phyloP scores from a whole-genome alignment of 37 sponge, comb jelly and placozoan species.

The Spongilla lacustris region DNA sequence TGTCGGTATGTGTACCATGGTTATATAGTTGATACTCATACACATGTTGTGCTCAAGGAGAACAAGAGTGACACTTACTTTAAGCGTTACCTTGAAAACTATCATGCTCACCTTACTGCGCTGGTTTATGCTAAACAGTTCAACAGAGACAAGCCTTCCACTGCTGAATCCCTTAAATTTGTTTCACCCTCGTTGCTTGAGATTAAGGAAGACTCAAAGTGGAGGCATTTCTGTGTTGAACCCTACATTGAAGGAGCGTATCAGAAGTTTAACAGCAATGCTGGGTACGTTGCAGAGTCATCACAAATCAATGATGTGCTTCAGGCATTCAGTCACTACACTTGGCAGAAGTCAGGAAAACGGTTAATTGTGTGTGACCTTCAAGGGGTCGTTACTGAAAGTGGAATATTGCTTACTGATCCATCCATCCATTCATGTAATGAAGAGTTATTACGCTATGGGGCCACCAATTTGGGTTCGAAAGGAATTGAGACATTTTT shows the following conservation, averaged over 20 bases:
- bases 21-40: neutral
- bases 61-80: neutral
- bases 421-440: slow-evolving; percentile 36
- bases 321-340: slow-evolving; percentile 52
- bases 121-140: slow-evolving; percentile 21
- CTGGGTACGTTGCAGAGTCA: neutral
- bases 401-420: slow-evolving; percentile 16
- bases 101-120: slow-evolving; percentile 10
- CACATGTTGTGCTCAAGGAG: slow-evolving; percentile 27
- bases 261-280: slow-evolving; percentile 47
- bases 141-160: slow-evolving; percentile 12
- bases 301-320: neutral
- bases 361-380: slow-evolving; percentile 34
- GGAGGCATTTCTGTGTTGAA: neutral
- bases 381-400: slow-evolving; percentile 11
- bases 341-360: slow-evolving; percentile 27
- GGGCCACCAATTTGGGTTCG: slow-evolving; percentile 7
- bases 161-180: neutral
- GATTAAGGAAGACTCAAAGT: neutral
- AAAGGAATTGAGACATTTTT: slow-evolving; percentile 39
- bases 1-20: slow-evolving; percentile 27
- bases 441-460: neutral
- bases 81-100: slow-evolving; percentile 11
- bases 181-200: neutral
- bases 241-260: slow-evolving; percentile 3